A percentile compares a stretch with the other conserved stretches of the same genome.
phyloP scores from a whole-genome alignment of 2,113 vertebrate genomes.

The Hippocampus mohnikei region DNA sequence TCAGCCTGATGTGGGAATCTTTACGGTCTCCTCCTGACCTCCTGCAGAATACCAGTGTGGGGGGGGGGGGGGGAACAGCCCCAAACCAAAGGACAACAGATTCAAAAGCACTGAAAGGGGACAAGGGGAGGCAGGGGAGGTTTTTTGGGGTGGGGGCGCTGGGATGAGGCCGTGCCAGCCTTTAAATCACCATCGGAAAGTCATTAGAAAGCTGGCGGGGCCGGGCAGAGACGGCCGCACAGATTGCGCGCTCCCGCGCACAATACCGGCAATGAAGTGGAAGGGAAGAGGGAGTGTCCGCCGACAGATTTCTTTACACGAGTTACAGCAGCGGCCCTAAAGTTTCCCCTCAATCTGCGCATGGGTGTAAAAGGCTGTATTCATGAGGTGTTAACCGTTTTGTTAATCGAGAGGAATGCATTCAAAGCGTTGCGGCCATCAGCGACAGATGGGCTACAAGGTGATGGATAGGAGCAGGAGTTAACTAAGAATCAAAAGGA shows the following conservation, averaged over 20 bases:
- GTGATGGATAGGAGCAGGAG: constrained; percentile 61
- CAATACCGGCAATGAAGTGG: constrained; percentile 73
- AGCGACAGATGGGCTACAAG: constrained; percentile 64
- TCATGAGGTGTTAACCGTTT: constrained; percentile 78
- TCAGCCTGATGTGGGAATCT: constrained; percentile 53
- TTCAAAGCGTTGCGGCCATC: constrained; percentile 72
- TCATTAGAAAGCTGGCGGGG: constrained; percentile 80
- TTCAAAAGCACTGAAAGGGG: constrained; percentile 59
- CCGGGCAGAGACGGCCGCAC: constrained; percentile 65
- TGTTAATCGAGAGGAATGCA: constrained; percentile 68
- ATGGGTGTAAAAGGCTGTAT: constrained; percentile 69
- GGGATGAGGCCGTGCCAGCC: constrained; percentile 34
- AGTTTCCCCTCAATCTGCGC: constrained; percentile 60
- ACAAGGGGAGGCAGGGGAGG: constrained; percentile 41
- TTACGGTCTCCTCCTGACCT: constrained; percentile 52
- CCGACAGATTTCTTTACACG: constrained; percentile 66
- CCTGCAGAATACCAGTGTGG: constrained; percentile 43
- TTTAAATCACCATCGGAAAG: constrained; percentile 78
- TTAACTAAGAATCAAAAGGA: constrained; percentile 49
- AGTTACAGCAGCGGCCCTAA: constrained; percentile 57
- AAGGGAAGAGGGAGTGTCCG: constrained; percentile 69
- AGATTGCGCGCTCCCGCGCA: constrained; percentile 74
- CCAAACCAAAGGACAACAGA: constrained; percentile 64
- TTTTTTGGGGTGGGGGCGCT: constrained; percentile 37
- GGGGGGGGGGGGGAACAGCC: constrained; percentile 17